Evolutionary conservation across 92 coral and sea anemone genomes (phyloP), one percentile per base, ranked within the genome.

Genomic region (Zoanthus solanderi): DNA sequence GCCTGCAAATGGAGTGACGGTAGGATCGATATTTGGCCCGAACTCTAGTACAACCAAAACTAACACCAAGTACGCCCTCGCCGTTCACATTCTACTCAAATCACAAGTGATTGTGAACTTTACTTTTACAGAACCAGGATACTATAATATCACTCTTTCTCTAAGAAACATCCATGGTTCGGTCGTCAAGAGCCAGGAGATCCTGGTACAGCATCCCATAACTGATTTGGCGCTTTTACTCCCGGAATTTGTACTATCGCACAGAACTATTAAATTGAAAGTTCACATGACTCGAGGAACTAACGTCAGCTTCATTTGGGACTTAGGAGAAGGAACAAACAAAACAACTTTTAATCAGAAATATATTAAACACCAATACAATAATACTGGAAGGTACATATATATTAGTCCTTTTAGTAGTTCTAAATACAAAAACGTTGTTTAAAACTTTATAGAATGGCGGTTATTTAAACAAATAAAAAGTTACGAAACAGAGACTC

Each of bases 251-350:
- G 63, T 81, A 12, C 46, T 81, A 44, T 65, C 75, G 2, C 10
- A 6, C 2, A 66, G 44, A 28, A 67, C 2, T 3, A 9, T 60
- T 10, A 13, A 15, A 37, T 66, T 81, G 45, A 71, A 9, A 9
- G 58, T 68, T 18, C 46, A 81, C 0, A 81, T 67, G 85, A 81
- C 74, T 14, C 56, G 48, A 9, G 85, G 85, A 44, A 81, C 76
- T 8, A 7, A n/a, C 15, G 85, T 81, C 13, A 81, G 63, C 23
- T 81, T 63, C 47, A 81, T 71, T 11, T 81, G 85, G 85, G 71
- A 66, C 9, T 66, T 81, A 6, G 85, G 85, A 12, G 85, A 81
- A 66, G 60, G 17, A 8, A 47, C 3, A 31, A 81, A 81, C 15
- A 5, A 60, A 81, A 65, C 85, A 15, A 50, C 5, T 3, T 81